Base-by-base conservation (phyloP, 2,113 vertebrate species). In the Lamprologus callipterus region DNA sequence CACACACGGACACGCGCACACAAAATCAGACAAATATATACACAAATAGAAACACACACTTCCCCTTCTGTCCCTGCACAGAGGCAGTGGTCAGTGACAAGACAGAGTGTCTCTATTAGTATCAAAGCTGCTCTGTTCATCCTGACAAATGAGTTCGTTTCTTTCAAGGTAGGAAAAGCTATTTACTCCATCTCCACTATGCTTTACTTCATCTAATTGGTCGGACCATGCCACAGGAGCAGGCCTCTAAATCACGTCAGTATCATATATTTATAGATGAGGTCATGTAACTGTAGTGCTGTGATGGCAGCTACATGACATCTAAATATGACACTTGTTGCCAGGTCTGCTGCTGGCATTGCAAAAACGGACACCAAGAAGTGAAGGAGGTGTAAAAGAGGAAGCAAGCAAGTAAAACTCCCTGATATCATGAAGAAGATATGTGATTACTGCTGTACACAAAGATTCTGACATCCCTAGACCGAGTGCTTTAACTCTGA, bases 191-290 rank as follows among this genome's bases (percentile, higher is more conserved):
- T 70, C 55, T 81, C 49, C 10, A 55, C 87, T 88, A 80, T 70
- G 82, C 88, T 89, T 84, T 88, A 73, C 63, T 79, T 82, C 79
- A 88, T 90, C 82, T 93, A 93, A 93, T 85, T 94, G 91, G 84
- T 84, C 47, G 0, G n/a, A 82, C 80, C 16, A 28, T 84, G 70
- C 1, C 45, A 54, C 73, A 78, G 81, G 86, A 85, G 78, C 82
- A 57, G 83, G 49, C 45, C 82, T 83, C 81, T 91, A 84, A 92
- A 93, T 92, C 90, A 88, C 57, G 80, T 87, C 83, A 70, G 58
- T 86, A 82, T 86, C 70, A 80, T 79, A 85, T 90, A 94, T 93
- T 92, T 93, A 93, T 91, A 93, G 89, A 82, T 82, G 73, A 91
- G 93, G 84, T 88, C 89, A 81, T 12, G 81, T 87, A 45, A 91